Base-by-base conservation (phyloP, 2,888 invertebrate species). In the Prosapia bicincta region DNA sequence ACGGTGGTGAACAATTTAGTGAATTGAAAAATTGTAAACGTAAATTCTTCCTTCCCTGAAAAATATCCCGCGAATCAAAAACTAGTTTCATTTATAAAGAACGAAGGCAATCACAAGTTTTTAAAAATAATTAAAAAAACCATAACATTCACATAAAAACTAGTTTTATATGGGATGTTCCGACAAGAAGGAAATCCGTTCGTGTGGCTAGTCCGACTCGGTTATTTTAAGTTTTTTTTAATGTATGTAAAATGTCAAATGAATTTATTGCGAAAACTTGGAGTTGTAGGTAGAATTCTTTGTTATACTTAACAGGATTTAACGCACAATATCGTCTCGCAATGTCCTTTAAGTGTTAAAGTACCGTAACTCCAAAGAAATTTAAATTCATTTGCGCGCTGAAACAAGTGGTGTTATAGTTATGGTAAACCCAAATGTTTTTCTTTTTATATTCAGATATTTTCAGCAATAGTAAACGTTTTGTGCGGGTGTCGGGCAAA, bases 41-140 rank as follows among this genome's bases (percentile, higher is more conserved):
- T 65, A 69, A 65, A 74, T 69, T 74, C 65, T 65, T 69, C 65
- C 74, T 69, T 26, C 68, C 38, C n/a, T 15, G 30, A 54, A 68
- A 69, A 38, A 68, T 38, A 71, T 38, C 20, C 20, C 54, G 20
- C 74, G 65, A 65, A 20, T 5, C 5, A 20, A 65, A 69, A 74
- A 74, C 74, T 74, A 74, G 74, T 54, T 54, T 54, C n/a, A 54
- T 54, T 54, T 54, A 3, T 38, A 38, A 13, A 38, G 74, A 74
- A 74, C 74, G 74, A 74, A 69, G 74, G 74, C 74, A 74, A 74
- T 74, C 74, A 74, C 69, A 68, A 54, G 74, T 74, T 74, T 74
- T 74, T 69, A 74, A 74, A 38, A 38, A 38, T 7, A 7, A 20
- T 54, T 20, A 20, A 54, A 54, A 54, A 54, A 54, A 54, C 54